Base-by-base conservation (phyloP, 23 tunicate genomes). In the Ascidia mentula region DNA sequence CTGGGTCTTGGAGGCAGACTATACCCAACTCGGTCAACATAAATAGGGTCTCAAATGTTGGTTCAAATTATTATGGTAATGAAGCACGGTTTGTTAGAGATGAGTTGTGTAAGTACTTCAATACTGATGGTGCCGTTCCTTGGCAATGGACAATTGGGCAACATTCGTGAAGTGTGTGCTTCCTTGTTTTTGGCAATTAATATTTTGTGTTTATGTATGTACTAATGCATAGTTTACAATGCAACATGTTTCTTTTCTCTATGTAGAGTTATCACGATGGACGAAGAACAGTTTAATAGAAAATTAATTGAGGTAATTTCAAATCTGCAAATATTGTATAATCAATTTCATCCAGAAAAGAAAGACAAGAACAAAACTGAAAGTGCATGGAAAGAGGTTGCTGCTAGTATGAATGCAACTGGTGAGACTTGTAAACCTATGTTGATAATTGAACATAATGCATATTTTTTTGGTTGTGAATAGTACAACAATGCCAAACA, bases 71-170 rank as follows among this genome's bases (percentile, higher is more conserved):
- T 76, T 83, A 72, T 37, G 40, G 79, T 4, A 45, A 46, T 12
- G 80, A 75, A 36, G 87, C 87, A 18, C 32, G 74, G 18, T 31
- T 31, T 33, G 34, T 75, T 22, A 22, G 87, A 1, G 40, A 76
- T 60, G 32, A 30, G 15, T 33, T 75, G 40, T 53, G 46, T 17
- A 75, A 76, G 13, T 83, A 75, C 75, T 83, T 83, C 59, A 60
- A 40, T 36, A 75, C 87, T 20, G 24, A 8, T 32, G 81, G 87
- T 9, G 77, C 87, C 59, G 81, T 83, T 0, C 78, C 77, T 31
- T 83, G 87, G 87, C 87, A 83, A 69, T 83, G 87, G 74, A 46
- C 36, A 22, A 59, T 78, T 59, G 59, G 59, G 22, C 13, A 78
- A 18, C 59, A 76, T 31, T 15, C 53, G 12, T 42, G 15, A 42